A percentile compares a stretch with the other conserved stretches of the same genome.
Evolutionary conservation across 2,113 vertebrate species (phyloP).

Genomic region (Heloderma charlesbogerti): DNA sequence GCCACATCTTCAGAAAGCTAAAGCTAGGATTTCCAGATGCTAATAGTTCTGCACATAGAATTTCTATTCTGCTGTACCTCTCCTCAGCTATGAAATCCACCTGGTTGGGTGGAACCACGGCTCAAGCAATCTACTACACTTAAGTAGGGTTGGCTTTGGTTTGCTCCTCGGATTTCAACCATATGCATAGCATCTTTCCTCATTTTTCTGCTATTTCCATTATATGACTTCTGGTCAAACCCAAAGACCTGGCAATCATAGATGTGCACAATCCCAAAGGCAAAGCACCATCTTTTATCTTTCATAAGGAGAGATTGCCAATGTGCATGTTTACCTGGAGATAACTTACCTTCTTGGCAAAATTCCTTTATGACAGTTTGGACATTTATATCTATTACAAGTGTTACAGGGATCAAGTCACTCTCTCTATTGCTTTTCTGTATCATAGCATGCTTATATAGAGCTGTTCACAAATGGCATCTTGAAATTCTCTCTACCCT

Average conservation of each 20-base stretch:
- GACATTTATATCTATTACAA: neutral
- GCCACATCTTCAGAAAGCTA: neutral
- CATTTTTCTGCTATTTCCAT: no score
- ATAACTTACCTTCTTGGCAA: conserved; percentile 5
- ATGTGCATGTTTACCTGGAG: neutral
- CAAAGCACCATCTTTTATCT: neutral
- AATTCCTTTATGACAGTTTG: neutral
- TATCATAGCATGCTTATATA: neutral
- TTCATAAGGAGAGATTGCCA: neutral
- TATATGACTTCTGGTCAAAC: neutral
- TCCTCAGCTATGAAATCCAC: neutral
- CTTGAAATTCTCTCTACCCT: no score
- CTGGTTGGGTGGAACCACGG: no score
- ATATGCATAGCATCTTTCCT: no score
- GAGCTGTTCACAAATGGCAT: no score
- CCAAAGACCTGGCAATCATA: neutral
- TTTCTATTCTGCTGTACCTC: neutral
- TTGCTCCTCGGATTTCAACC: no score
- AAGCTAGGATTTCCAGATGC: neutral
- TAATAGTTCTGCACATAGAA: neutral
- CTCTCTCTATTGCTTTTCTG: neutral
- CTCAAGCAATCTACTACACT: no score
- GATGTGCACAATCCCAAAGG: neutral
- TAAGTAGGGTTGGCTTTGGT: no score
- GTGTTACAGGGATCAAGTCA: neutral